Evolutionary conservation across 37 sponge, comb jelly and placozoan genomes (phyloP).

Genomic region (Halisarca cf. caerulea): DNA sequence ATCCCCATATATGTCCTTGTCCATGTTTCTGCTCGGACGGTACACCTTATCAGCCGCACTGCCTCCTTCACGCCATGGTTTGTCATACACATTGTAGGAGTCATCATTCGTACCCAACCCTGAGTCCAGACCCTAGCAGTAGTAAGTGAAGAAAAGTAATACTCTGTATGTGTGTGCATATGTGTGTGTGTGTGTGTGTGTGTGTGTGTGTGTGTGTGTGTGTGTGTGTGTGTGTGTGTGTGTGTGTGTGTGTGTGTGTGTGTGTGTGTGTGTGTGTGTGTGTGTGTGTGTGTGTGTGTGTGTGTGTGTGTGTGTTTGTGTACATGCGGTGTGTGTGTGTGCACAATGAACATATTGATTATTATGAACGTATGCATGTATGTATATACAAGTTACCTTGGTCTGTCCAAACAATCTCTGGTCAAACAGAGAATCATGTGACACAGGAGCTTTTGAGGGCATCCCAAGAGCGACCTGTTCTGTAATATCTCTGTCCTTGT

Average conservation of each 20-base stretch:
- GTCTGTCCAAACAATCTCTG: conserved; percentile 94
- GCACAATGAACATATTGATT: neutral
- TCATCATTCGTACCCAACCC: conserved; percentile 89
- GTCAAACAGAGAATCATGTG: conserved; percentile 89
- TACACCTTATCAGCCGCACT: conserved; percentile 86
- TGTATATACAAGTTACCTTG: conserved; percentile 45
- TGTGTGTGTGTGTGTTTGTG: too few species aligned
- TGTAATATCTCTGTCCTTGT: conserved; percentile 89
- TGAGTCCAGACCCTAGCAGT: conserved; percentile 71
- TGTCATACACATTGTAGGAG: conserved; percentile 95
- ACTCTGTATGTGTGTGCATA: too few species aligned
- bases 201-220: too few species aligned
- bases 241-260: too few species aligned
- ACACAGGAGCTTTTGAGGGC: conserved; percentile 50
- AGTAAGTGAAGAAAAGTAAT: too few species aligned
- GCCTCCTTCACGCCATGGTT: conserved; percentile 94
- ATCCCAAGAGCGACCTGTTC: conserved; percentile 96
- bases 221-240: too few species aligned
- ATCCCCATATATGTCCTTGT: conserved; percentile 97
- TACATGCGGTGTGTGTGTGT: too few species aligned
- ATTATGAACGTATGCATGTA: neutral
- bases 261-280: too few species aligned
- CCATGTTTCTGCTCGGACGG: conserved; percentile 85
- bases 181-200: too few species aligned
- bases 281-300: too few species aligned